phyloP scores from a whole-genome alignment of 2,888 invertebrate species.

The Cetonia aurata region DNA sequence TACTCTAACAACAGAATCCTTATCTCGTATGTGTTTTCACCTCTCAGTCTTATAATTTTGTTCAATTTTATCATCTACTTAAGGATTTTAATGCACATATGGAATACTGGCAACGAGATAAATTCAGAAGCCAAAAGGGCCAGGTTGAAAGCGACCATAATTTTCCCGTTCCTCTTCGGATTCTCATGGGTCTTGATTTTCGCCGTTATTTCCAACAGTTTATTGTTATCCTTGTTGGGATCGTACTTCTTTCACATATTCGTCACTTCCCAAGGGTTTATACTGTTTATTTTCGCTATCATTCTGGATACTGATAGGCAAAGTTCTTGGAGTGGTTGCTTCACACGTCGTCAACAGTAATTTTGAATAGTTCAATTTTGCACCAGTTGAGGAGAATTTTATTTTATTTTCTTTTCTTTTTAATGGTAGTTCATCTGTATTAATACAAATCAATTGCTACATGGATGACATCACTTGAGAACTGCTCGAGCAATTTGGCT shows the following conservation, averaged over 20 bases:
- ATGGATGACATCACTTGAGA: too few species aligned
- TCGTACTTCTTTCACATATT: slow-evolving; percentile 34
- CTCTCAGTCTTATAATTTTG: slow-evolving; percentile 28
- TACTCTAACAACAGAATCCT: slow-evolving; percentile 10
- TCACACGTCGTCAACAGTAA: not conserved
- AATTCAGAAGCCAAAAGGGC: slow-evolving; percentile 15
- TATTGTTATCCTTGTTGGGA: slow-evolving; percentile 20
- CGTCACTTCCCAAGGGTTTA: slow-evolving; percentile 29
- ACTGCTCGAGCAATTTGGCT: too few species aligned
- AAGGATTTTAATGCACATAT: slow-evolving; percentile 9
- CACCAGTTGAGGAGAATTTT: too few species aligned
- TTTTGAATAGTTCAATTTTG: too few species aligned
- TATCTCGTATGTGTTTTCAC: slow-evolving; percentile 26
- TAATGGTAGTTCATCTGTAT: too few species aligned
- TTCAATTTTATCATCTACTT: slow-evolving; percentile 31
- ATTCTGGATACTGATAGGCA: slow-evolving; percentile 34
- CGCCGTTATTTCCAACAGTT: slow-evolving; percentile 18
- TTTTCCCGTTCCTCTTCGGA: slow-evolving; percentile 40
- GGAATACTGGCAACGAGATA: slow-evolving; percentile 3
- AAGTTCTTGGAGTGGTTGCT: not conserved
- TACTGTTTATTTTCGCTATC: slow-evolving; percentile 31
- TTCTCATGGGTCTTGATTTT: slow-evolving; percentile 33
- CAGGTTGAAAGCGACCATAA: slow-evolving; percentile 12
- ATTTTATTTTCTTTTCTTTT: too few species aligned
- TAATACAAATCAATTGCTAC: too few species aligned